Conservation (phyloP, 2,797 vertebrate species). For the Semotilus atromaculatus region DNA sequence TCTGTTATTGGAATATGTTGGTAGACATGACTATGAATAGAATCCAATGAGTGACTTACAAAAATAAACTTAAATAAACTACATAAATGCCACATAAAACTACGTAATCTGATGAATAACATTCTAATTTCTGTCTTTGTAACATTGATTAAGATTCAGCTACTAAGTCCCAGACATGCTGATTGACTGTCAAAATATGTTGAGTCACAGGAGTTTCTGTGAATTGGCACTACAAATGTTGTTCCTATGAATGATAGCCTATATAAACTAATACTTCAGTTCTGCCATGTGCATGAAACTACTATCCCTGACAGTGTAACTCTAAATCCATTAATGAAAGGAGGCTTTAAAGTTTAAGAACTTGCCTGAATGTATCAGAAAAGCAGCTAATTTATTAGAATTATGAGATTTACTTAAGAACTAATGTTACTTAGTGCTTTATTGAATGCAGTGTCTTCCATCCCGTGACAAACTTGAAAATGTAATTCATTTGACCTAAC, state of each 20-base stretch:
- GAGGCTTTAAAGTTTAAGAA: neutral
- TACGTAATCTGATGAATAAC: neutral
- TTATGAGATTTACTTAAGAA: neutral
- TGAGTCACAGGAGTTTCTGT: neutral
- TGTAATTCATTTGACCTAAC: conserved; percentile 2
- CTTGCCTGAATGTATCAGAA: conserved; percentile 36
- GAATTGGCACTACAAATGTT: neutral
- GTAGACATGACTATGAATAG: neutral
- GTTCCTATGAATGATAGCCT: neutral
- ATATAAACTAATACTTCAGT: neutral
- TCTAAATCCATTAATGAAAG: neutral
- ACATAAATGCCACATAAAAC: neutral
- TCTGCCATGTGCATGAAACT: neutral
- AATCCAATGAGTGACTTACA: neutral
- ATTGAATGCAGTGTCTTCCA: conserved; percentile 23
- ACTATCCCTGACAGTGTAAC: neutral
- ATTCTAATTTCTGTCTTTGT: neutral
- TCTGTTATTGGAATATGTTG: neutral
- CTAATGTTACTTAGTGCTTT: conserved; percentile 7
- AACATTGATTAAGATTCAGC: neutral
- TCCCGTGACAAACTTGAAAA: conserved; percentile 45
- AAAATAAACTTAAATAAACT: neutral
- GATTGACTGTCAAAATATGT: neutral
- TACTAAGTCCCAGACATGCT: neutral
- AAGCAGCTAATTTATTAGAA: conserved; percentile 20